phyloP scores from a whole-genome alignment of 2,113 vertebrate genomes.

The Hemibagrus wyckioides region DNA sequence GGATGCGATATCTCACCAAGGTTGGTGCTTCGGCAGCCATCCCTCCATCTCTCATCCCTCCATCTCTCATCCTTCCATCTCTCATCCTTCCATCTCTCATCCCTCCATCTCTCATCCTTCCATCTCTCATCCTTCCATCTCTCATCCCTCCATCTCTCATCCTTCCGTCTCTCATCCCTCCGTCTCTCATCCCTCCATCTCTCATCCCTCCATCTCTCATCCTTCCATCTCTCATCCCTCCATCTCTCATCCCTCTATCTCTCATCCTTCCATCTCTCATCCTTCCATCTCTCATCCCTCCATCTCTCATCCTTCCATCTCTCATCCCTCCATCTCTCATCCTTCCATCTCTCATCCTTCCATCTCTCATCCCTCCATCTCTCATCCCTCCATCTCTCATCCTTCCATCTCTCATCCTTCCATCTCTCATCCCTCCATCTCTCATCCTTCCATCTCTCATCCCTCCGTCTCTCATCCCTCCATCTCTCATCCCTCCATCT shows the following conservation, averaged over 20 bases:
- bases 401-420: conserved; percentile 66
- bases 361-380: conserved; percentile 60
- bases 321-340: conserved; percentile 26
- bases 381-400: conserved; percentile 52
- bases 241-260: not conserved
- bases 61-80: not conserved
- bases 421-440: conserved; percentile 45
- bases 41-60: not conserved
- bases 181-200: conserved; percentile 58
- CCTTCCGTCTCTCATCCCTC: not conserved
- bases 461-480: conserved; percentile 47
- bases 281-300: conserved; percentile 69
- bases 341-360: not conserved
- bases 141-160: conserved; percentile 23
- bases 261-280: conserved; percentile 56
- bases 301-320: conserved; percentile 4
- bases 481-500: conserved; percentile 68
- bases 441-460: not conserved
- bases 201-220: conserved; percentile 52
- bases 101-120: conserved; percentile 69
- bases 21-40: conserved; percentile 10
- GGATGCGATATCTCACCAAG: conserved; percentile 36
- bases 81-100: conserved; percentile 57
- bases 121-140: conserved; percentile 18
- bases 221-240: conserved; percentile 52